These are phyloP conservation scores for Limnephilus auricula DNA, from an alignment of 2,888 invertebrate species.

Conservation along the genomic window DNA sequence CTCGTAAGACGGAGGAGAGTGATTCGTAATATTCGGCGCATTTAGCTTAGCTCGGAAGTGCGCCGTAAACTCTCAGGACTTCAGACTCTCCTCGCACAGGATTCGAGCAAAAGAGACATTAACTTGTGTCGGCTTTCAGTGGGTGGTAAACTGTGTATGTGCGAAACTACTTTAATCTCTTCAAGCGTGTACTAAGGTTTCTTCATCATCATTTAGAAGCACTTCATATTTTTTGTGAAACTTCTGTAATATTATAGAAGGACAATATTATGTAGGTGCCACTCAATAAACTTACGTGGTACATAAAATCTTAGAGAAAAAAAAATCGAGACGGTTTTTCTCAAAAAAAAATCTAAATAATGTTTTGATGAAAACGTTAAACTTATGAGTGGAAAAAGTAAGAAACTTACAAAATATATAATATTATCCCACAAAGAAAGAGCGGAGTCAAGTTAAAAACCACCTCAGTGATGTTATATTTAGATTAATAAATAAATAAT, in stretches of 20 bases:
- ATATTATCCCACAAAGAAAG: too few relatives aligned
- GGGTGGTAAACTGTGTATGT: background rate
- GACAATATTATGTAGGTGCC: too few relatives aligned
- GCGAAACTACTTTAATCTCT: background rate
- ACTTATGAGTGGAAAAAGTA: too few relatives aligned
- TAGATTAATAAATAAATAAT: background rate
- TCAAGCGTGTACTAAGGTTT: background rate
- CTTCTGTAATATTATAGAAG: background rate
- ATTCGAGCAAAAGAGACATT: background rate
- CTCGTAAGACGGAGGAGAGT: conserved; percentile 10
- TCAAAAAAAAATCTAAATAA: too few relatives aligned
- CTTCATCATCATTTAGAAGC: background rate
- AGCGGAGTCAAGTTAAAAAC: background rate
- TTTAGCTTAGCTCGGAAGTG: conserved; percentile 15
- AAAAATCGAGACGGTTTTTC: too few relatives aligned
- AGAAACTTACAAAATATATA: too few relatives aligned
- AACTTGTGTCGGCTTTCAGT: background rate
- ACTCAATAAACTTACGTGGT: too few relatives aligned
- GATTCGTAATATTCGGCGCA: conserved; percentile 36
- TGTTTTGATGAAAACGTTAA: too few relatives aligned
- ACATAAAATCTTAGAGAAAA: too few relatives aligned
- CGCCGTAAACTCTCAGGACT: conserved; percentile 9
- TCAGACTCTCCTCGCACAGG: background rate
- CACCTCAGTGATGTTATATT: background rate
- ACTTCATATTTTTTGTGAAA: background rate